Evolutionary conservation across 2,888 invertebrate genomes (phyloP), one percentile per base, ranked within the genome.

Genomic region (Acanthacorydalis orientalis): DNA sequence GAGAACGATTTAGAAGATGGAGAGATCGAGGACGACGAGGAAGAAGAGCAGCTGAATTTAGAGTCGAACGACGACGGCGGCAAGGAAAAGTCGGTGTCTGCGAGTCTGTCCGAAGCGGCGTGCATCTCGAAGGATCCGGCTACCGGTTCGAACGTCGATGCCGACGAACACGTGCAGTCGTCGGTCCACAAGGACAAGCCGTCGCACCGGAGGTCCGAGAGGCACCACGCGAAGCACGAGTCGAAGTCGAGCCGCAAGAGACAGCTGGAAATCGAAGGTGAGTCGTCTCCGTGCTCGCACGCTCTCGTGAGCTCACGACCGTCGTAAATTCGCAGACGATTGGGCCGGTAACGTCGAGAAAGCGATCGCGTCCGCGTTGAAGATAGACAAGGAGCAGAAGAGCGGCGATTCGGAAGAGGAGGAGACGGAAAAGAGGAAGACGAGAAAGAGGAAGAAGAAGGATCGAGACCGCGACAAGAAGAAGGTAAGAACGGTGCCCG

Each of bases 1-100:
- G 68, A 68, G 41, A 75, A 81, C 59, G 87, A 88, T 62, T 72
- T 88, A 53, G 89, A 90, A 67, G 89, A 89, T 61, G 89, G 89
- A 43, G 89, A 89, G 65, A 87, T 89, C 55, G 86, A 86, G 53
- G 76, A 77, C 43, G 76, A 77, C 54, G 76, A 75, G 44, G 76
- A 75, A 52, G 75, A 73, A 43, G 68, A 68, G 15, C 60, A 56
- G 23, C 48, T 52, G 55, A 72, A 75, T 50, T 75, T 75, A 52
- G 71, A 70, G 33, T 73, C 73, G 56, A 68, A 69, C 53, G 56
- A 56, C 40, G 51, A 54, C 7, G 65, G 65, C 53, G 51, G 52
- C 41, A 53, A 54, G 37, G 51, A 55, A 32, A 38, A 23, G 39
- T 46, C 37, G 15, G 49, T 57, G 31, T 59, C 58, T 42, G 49